phyloP scores from a whole-genome alignment of 1,140 invertebrate genomes.

The Drosophila bipectinata region DNA sequence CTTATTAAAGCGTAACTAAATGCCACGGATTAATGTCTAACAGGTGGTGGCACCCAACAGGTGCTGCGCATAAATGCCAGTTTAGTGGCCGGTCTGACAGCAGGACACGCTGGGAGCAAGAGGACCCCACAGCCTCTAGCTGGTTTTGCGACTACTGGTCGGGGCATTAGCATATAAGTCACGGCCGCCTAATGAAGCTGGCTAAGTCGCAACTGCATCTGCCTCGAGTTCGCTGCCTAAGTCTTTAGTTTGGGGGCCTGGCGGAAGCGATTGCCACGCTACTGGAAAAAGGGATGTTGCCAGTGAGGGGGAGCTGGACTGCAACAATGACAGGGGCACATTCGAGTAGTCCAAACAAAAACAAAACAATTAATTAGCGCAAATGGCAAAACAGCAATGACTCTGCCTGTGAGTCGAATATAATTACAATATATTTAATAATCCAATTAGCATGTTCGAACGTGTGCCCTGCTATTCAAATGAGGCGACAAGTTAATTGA shows the following conservation, averaged over 20 bases:
- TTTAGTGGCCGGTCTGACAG: conserved; percentile 66
- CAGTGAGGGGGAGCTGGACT: neutral
- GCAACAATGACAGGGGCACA: conserved; percentile 36
- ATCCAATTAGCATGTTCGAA: conserved; percentile 42
- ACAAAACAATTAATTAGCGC: conserved; percentile 75
- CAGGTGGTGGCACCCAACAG: conserved; percentile 66
- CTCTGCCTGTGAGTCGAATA: conserved; percentile 44
- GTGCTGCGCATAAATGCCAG: conserved; percentile 74
- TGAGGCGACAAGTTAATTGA: conserved; percentile 45
- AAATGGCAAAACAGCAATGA: conserved; percentile 40
- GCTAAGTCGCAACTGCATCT: conserved; percentile 3
- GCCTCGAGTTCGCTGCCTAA: conserved; percentile 54
- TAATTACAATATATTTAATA: conserved; percentile 38
- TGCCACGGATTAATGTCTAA: conserved; percentile 79
- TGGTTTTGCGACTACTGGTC: neutral
- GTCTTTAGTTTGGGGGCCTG: conserved; percentile 31
- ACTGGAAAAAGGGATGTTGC: conserved; percentile 6
- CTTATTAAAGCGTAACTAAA: conserved; percentile 83
- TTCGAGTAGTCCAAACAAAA: conserved; percentile 59
- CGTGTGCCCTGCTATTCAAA: conserved; percentile 51
- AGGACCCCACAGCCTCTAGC: conserved; percentile 60
- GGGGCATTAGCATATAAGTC: conserved; percentile 75
- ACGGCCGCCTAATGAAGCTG: conserved; percentile 58
- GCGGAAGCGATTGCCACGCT: conserved; percentile 14
- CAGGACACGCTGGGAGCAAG: conserved; percentile 27